Evolutionary conservation across 2,797 vertebrate species (phyloP), one percentile per base, ranked within the genome.

Genomic region (Eulemur rubriventer): DNA sequence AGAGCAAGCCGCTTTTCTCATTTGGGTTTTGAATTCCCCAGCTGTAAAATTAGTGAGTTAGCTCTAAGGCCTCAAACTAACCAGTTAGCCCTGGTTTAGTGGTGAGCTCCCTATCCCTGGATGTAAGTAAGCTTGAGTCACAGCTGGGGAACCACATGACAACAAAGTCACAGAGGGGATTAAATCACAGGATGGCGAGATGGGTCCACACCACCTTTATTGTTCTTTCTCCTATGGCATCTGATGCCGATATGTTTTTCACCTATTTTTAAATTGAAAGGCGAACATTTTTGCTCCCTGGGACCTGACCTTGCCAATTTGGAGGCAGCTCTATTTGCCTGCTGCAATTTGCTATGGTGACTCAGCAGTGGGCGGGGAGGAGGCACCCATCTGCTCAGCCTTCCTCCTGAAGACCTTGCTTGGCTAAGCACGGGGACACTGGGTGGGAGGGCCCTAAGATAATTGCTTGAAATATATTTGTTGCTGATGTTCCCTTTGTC

Each of bases 321-420:
- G 38, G 48, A 88, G 82, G 82, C 8, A 70, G 80, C 16, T 95
- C n/a, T 72, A 10, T 88, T 50, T 82, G 50, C 26, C 41, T 61
- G n/a, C 81, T 94, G 92, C 86, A 95, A 85, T 94, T 97, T 98
- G 92, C 94, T 87, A 20, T 55, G n/a, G 43, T 86, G 82, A 89
- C 63, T 59, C 79, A 97, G 97, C 48, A 79, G 75, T 70, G 80
- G 89, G 96, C 6, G 0, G 35, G 46, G 90, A 90, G 70, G 43
- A 85, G 72, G n/a, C 85, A 92, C 41, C 35, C 65, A 63, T 80
- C 89, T 50, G 18, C 0, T 5, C 73, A 93, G 95, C 89, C 93
- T 97, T 98, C 73, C 92, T 97, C 63, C 59, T 86, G 91, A 96
- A 92, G 92, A 52, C 63, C 16, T 97, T 96, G 92, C 91, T 96